These are phyloP conservation scores for Tupaia chinensis DNA, from an alignment of 2,113 vertebrate genomes.

Conservation along the genomic window DNA sequence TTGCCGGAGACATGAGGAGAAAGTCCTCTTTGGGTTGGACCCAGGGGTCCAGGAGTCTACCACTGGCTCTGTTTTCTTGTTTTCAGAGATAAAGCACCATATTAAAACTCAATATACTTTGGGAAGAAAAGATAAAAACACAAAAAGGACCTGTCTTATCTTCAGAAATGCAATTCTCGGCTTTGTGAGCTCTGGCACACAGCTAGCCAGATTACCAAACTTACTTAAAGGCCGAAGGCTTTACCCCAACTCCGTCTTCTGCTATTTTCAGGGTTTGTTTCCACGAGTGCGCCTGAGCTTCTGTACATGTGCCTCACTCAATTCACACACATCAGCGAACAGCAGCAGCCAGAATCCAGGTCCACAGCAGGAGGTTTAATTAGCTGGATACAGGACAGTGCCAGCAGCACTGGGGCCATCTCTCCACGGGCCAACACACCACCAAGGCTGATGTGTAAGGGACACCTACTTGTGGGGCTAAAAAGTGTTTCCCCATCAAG, in stretches of 20 bases:
- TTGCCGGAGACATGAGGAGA: constrained; percentile 53
- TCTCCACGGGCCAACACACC: constrained; percentile 56
- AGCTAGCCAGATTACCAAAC: constrained; percentile 75
- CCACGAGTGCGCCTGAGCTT: constrained; percentile 1
- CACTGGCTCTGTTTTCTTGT: constrained; percentile 66
- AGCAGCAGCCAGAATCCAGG: constrained; percentile 72
- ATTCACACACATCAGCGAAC: constrained; percentile 81
- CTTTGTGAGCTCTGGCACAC: constrained; percentile 79
- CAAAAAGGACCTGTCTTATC: constrained; percentile 70
- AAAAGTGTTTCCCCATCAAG: background rate
- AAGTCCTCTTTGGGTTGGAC: constrained; percentile 32
- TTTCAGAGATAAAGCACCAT: constrained; percentile 68
- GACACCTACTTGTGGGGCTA: constrained; percentile 38
- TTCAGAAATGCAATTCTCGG: constrained; percentile 71
- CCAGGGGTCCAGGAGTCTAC: background rate
- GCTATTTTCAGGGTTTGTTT: constrained; percentile 75
- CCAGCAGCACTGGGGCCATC: constrained; percentile 39
- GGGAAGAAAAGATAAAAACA: constrained; percentile 69
- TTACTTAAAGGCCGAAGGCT: constrained; percentile 73
- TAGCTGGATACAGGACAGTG: constrained; percentile 77
- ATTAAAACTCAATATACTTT: constrained; percentile 76
- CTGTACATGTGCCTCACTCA: constrained; percentile 67
- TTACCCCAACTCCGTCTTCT: constrained; percentile 70
- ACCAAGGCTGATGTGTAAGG: constrained; percentile 41
- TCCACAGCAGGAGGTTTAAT: constrained; percentile 82